These are phyloP conservation scores for Parasteatoda tepidariorum DNA, from an alignment of 1,140 invertebrate genomes.

Conservation along the genomic window DNA sequence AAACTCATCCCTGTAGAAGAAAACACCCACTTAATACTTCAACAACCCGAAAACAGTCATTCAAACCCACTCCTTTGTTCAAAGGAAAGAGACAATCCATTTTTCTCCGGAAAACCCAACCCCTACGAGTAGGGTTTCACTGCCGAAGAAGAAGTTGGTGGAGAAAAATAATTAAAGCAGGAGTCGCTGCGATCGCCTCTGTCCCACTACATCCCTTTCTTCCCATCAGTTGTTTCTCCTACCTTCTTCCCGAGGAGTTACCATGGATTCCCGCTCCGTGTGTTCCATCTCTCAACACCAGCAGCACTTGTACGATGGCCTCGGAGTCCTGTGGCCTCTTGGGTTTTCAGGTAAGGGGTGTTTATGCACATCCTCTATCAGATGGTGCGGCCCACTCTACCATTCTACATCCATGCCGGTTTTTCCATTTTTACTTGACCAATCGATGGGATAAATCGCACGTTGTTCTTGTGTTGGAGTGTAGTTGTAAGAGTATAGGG, in stretches of 20 bases:
- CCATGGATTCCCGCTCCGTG: conserved; percentile 27
- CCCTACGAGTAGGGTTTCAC: no score
- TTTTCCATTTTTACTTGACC: conserved; percentile 16
- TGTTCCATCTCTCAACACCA: neutral
- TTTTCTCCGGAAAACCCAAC: neutral
- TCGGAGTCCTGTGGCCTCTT: conserved; percentile 50
- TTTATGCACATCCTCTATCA: neutral
- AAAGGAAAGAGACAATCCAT: no score
- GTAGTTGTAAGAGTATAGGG: neutral
- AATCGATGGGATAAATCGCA: conserved; percentile 39
- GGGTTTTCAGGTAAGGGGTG: conserved; percentile 30
- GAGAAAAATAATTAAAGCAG: neutral
- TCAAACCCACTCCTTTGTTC: no score
- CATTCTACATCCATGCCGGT: neutral
- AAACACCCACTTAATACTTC: no score
- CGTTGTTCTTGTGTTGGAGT: conserved; percentile 27
- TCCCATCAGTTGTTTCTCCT: conserved; percentile 28
- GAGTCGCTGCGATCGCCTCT: conserved; percentile 13
- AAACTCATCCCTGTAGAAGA: no score
- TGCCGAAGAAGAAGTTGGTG: neutral
- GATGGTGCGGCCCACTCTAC: neutral
- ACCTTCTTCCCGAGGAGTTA: conserved; percentile 14
- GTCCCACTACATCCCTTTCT: conserved; percentile 3
- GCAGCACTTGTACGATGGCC: conserved; percentile 3
- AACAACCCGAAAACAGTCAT: no score